Base-by-base conservation (phyloP, 2,113 vertebrate species). In the Himantopus leucocephalus region DNA sequence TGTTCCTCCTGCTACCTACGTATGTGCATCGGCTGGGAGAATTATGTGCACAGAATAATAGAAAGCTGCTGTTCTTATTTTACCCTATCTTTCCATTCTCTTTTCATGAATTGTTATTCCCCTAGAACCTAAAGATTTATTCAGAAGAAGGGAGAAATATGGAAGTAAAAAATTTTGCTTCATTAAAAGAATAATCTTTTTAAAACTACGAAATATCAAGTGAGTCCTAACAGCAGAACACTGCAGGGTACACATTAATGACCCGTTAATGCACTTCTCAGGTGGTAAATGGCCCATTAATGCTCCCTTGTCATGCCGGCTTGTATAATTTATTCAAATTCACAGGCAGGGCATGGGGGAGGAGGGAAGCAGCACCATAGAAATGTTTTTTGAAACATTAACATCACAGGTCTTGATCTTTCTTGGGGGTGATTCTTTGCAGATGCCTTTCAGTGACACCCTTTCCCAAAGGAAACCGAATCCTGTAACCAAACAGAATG, bases 211-310 rank as follows among this genome's bases (percentile, higher is more conserved):
- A 72, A 92, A 2, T 74, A 92, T 78, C 67, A 64, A 66, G 24
- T 11, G 39, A 84, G 50, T 73, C 56, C 85, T 67, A 43, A 8
- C 5, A 91, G 83, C 81, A 66, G 60, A 83, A 63, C 81, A 52
- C 35, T 3, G 26, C 43, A 10, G 93, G 82, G 67, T 34, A 62
- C 22, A 39, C 93, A 87, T 89, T 95, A 97, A 92, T 94, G 95
- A 94, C 80, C 93, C 2, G 3, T 88, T 95, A 96, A 96, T 94
- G 93, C 80, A 95, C 88, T 92, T 87, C 80, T 95, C 47, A 72
- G 82, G 85, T 95, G 92, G 83, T 70, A 92, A 96, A 92, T 96
- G 74, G 96, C 73, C 86, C 77, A 82, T 91, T 96, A 96, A 92
- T 82, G 88, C 74, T 95, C 88, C 74, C 80, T 50, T 70, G 70